Percentiles rank a stretch among this genome's conserved stretches.
Conservation (phyloP, 2,113 vertebrate genomes). For the Neolamprologus devosi region DNA sequence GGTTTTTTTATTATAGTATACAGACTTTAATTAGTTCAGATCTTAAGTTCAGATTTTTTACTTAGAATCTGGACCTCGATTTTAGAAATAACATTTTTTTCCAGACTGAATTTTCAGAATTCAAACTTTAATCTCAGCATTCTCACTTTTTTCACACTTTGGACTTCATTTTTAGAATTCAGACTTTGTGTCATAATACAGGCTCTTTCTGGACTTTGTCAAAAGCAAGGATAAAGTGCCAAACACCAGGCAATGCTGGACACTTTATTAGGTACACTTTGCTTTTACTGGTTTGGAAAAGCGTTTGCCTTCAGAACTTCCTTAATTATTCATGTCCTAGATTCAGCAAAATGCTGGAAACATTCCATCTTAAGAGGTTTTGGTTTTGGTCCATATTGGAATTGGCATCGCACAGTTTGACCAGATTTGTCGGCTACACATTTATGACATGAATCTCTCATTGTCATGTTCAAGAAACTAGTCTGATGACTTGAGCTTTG, state of each 20-base stretch:
- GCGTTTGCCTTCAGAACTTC: not conserved
- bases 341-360: not conserved
- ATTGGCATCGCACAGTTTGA: not conserved
- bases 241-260: not conserved
- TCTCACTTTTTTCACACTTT: not conserved
- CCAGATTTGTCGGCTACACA: not conserved
- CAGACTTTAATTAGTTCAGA: not conserved
- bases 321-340: not conserved
- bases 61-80: not conserved
- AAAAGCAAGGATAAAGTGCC: not conserved
- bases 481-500: not conserved
- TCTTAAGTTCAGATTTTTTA: not conserved
- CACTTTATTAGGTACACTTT: not conserved
- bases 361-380: not conserved
- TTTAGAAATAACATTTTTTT: not conserved
- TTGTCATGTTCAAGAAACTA: not conserved
- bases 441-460: not conserved
- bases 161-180: not conserved
- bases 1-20: not conserved
- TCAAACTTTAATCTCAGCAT: accelerated
- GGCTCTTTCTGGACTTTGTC: not conserved
- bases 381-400: not conserved
- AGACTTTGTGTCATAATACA: not conserved
- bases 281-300: not conserved
- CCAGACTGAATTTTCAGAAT: not conserved